Conservation (phyloP, 2,888 invertebrate genomes). For the Kryphioiulus occultus region DNA sequence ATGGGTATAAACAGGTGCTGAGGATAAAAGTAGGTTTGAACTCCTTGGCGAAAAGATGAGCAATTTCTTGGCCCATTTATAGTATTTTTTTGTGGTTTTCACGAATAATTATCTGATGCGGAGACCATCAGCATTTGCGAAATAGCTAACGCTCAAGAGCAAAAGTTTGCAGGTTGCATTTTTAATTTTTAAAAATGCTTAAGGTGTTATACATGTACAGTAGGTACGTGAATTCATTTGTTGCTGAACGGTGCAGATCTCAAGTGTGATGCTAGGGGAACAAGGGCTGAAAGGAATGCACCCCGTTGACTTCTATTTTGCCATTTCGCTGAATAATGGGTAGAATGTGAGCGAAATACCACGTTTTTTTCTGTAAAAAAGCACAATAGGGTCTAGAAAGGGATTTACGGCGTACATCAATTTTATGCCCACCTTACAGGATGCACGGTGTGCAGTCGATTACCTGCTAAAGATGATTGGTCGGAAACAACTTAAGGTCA, state of each 20-base stretch:
- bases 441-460: conserved; percentile 26
- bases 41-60: not conserved
- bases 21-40: not conserved
- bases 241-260: not conserved
- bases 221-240: not conserved
- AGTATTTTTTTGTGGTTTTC: not conserved
- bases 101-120: not conserved
- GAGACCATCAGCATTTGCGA: not conserved
- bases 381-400: conserved; percentile 4
- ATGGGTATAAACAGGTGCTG: not conserved
- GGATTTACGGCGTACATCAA: not conserved
- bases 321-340: not conserved
- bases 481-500: conserved; percentile 1
- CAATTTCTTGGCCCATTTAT: not conserved
- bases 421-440: conserved; percentile 26
- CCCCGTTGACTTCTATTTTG: conserved; percentile 35
- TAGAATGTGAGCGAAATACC: not conserved
- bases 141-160: not conserved
- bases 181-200: not conserved
- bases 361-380: not conserved
- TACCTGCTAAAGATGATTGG: not conserved
- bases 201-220: not conserved
- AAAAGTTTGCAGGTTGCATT: not conserved
- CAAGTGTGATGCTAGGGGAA: not conserved
- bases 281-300: conserved; percentile 19